phyloP scores from a whole-genome alignment of 2,797 vertebrate species.

The Paramormyrops hopkinsi region DNA sequence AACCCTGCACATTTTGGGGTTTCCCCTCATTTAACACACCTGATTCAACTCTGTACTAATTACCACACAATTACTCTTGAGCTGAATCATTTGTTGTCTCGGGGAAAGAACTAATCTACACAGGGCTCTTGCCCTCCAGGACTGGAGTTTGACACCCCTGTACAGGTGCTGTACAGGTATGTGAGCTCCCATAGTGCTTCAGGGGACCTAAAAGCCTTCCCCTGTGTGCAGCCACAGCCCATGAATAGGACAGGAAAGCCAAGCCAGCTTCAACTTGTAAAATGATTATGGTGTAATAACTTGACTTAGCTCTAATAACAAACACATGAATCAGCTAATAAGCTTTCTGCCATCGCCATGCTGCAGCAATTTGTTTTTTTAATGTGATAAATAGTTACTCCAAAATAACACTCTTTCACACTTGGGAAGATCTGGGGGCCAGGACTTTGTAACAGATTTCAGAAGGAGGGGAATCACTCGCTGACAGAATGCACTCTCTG shows the following conservation, averaged over 20 bases:
- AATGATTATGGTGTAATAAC: slow-evolving; percentile 51
- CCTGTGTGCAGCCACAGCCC: not conserved
- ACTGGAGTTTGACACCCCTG: not conserved
- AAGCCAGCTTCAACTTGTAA: slow-evolving; percentile 38
- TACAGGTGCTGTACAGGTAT: not conserved
- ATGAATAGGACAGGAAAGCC: slow-evolving; percentile 24
- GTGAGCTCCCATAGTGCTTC: not conserved
- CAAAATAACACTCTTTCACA: slow-evolving; percentile 33
- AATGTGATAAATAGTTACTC: slow-evolving; percentile 38
- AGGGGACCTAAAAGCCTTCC: not conserved
- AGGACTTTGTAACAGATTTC: slow-evolving; percentile 26
- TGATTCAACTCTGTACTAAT: not conserved
- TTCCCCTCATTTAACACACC: not conserved
- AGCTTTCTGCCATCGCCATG: slow-evolving; percentile 33
- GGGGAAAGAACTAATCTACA: not conserved
- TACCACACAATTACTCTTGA: not conserved
- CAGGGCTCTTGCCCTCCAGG: not conserved
- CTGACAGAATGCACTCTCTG: slow-evolving; percentile 31
- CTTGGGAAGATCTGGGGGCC: not conserved
- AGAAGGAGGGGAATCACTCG: slow-evolving; percentile 32
- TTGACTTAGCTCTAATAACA: slow-evolving; percentile 51
- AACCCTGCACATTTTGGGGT: not conserved
- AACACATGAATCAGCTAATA: slow-evolving; percentile 47
- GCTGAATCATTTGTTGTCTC: not conserved
- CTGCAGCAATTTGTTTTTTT: slow-evolving; percentile 44